Base-by-base conservation (phyloP, 2,113 vertebrate genomes). In the Centropus bengalensis region DNA sequence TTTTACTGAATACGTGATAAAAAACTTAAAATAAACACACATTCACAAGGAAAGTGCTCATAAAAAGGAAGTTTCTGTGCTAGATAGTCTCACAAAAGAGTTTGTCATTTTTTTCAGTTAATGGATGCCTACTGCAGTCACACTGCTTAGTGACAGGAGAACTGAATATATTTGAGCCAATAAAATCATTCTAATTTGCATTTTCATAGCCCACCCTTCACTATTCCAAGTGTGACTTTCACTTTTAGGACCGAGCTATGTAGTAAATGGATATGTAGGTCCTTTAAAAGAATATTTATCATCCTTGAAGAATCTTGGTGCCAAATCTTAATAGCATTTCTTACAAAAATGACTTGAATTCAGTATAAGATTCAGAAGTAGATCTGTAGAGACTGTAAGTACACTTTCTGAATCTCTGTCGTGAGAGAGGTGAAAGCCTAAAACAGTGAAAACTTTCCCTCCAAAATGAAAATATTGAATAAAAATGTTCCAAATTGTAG, bases 291-390 rank as follows among this genome's bases (percentile, higher is more conserved):
- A 91, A n/a, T 95, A 96, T 98, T 97, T 97, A 95, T 98, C 97
- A 97, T 87, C 92, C 87, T 95, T 93, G 96, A 97, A 96, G 95
- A 97, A 97, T 97, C 96, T 96, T 91, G 77, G 81, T 97, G 96
- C 93, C 86, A 94, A 95, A 97, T 97, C 96, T 96, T 97, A 97
- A 98, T 96, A 97, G 96, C 88, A 86, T 98, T 96, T 97, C 96
- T 96, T 96, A 94, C 74, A 97, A 96, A 96, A 96, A 95, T 94
- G 93, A 69, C 94, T 97, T 76, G 96, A 96, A 91, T 94, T 97
- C 90, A 33, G 90, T 83, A 96, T 97, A 97, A 97, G 96, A 97
- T 98, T 63, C 56, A 89, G 95, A 96, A 63, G 94, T 56, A 78
- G 86, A 96, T 92, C 76, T 84, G 52, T 38, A 68, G 88, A 89